phyloP scores from a whole-genome alignment of 2,888 invertebrate genomes.

The Nephrocerus scutellatus region DNA sequence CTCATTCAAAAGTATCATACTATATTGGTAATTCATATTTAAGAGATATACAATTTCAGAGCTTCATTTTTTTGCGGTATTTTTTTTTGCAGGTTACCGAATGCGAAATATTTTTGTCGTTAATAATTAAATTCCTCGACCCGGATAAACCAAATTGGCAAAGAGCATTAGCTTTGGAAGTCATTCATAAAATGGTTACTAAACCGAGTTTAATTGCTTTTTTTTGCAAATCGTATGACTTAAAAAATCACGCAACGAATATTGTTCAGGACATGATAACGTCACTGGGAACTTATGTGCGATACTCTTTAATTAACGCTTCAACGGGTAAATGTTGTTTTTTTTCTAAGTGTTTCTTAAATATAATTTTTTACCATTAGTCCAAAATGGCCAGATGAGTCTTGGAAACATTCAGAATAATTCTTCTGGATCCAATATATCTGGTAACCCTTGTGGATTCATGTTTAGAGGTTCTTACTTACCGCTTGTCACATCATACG shows the following conservation, averaged over 20 bases:
- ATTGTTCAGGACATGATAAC: conserved; percentile 93
- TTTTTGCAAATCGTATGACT: conserved; percentile 93
- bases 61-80: conserved; percentile 10
- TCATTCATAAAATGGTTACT: conserved; percentile 87
- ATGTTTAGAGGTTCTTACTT: conserved; percentile 89
- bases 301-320: conserved; percentile 70
- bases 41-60: background rate
- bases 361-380: conserved; percentile 16
- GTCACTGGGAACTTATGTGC: conserved; percentile 87
- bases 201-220: conserved; percentile 78
- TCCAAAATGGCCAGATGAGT: conserved; percentile 36
- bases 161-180: conserved; percentile 88
- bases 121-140: conserved; percentile 95
- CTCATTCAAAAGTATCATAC: conserved; percentile 90
- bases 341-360: conserved; percentile 1
- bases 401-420: conserved; percentile 32
- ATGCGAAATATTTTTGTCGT: conserved; percentile 95
- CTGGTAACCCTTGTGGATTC: conserved; percentile 58
- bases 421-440: conserved; percentile 48
- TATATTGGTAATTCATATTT: conserved; percentile 74
- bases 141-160: conserved; percentile 97
- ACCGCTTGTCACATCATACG: conserved; percentile 77
- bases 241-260: conserved; percentile 87
- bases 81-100: conserved; percentile 71
- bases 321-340: conserved; percentile 30